Evolutionary conservation across 2,113 vertebrate species (phyloP).

Genomic region (Setophaga kirtlandii): DNA sequence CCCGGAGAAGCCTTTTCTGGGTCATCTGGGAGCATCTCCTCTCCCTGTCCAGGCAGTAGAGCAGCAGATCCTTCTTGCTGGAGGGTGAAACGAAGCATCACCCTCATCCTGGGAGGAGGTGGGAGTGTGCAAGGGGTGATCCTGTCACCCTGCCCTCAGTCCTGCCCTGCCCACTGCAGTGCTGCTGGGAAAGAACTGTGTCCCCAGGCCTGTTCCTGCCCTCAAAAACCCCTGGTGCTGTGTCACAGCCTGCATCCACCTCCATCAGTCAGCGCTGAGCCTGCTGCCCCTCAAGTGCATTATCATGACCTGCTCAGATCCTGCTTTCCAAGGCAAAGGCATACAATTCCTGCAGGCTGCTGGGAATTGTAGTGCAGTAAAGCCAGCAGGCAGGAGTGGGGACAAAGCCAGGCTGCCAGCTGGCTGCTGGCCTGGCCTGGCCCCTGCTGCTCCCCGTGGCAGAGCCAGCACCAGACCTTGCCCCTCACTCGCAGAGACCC

Average conservation of each 20-base stretch:
- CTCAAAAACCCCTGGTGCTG: neutral
- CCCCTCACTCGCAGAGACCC: accelerated
- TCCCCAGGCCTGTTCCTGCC: neutral
- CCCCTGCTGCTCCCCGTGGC: accelerated
- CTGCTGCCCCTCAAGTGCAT: neutral
- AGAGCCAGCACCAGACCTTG: neutral
- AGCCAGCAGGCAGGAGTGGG: neutral
- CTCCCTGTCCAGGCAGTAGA: neutral
- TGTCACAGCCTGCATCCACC: neutral
- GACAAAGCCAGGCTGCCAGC: neutral
- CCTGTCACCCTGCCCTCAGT: neutral
- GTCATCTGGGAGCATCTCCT: neutral
- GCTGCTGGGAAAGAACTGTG: neutral
- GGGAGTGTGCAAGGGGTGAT: neutral
- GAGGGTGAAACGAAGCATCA: neutral
- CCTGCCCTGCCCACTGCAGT: neutral
- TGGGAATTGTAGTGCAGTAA: constrained; percentile 10
- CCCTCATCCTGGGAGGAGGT: neutral
- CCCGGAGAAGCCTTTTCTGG: neutral
- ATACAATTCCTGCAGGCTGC: neutral
- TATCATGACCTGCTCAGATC: accelerated
- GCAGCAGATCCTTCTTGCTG: neutral
- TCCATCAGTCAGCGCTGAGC: neutral
- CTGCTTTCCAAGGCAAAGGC: neutral
- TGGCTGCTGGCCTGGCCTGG: neutral